Evolutionary conservation across 2,888 invertebrate species (phyloP).

Genomic region (Plusia festucae): DNA sequence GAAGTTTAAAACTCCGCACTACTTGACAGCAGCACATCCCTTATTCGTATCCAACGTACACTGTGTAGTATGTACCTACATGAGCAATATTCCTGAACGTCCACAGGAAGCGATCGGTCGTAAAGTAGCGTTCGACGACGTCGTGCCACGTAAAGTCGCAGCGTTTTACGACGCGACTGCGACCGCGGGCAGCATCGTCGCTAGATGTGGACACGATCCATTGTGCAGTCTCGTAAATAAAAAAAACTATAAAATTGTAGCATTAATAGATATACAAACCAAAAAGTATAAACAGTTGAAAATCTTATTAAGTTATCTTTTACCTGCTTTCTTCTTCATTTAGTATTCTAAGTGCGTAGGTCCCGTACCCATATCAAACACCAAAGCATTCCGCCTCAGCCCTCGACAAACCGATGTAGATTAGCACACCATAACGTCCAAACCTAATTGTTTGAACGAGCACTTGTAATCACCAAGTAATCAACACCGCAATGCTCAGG

Average conservation of each 20-base stretch:
- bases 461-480: constrained; percentile 28
- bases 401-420: constrained; percentile 14
- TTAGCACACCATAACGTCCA: constrained; percentile 22
- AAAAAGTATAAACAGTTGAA: constrained; percentile 21
- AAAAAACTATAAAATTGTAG: constrained; percentile 65
- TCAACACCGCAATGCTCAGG: constrained; percentile 21
- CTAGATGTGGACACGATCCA: constrained; percentile 53
- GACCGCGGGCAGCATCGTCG: constrained; percentile 56
- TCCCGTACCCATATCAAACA: neutral
- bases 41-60: constrained; percentile 21
- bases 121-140: constrained; percentile 68
- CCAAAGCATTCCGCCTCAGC: neutral
- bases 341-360: neutral
- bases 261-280: constrained; percentile 54
- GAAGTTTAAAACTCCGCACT: constrained; percentile 50
- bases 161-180: constrained; percentile 64
- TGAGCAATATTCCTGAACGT: constrained; percentile 60
- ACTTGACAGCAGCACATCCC: constrained; percentile 35
- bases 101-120: constrained; percentile 72
- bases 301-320: neutral
- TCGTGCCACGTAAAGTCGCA: constrained; percentile 56
- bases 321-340: neutral
- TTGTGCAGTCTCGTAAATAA: constrained; percentile 66
- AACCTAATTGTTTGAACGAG: constrained; percentile 32
- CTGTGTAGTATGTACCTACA: constrained; percentile 15